Conservation (phyloP, 2,113 vertebrate genomes). For the Xyliphius kryptos region DNA sequence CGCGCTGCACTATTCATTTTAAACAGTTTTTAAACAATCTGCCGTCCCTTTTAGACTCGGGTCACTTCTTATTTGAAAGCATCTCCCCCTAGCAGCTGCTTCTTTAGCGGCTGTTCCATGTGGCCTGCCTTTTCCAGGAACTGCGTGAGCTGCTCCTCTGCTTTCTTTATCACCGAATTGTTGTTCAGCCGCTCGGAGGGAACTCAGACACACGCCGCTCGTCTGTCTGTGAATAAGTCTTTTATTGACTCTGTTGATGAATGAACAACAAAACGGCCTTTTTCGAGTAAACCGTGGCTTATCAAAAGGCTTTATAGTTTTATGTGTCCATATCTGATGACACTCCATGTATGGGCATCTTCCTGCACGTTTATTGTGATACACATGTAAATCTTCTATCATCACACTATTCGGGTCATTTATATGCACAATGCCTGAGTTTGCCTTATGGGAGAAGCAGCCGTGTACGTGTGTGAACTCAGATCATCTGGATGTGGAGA, state of each 20-base stretch:
- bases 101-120: slow-evolving; percentile 32
- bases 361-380: neutral
- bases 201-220: neutral
- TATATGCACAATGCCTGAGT: too few species aligned
- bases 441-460: too few species aligned
- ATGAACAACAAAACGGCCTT: neutral
- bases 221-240: slow-evolving; percentile 9
- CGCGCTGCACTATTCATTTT: too few species aligned
- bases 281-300: neutral
- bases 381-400: neutral
- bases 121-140: slow-evolving; percentile 36
- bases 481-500: too few species aligned
- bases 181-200: slow-evolving; percentile 6
- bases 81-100: slow-evolving; percentile 32
- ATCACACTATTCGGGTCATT: too few species aligned
- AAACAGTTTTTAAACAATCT: too few species aligned
- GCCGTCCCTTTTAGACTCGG: slow-evolving; percentile 22
- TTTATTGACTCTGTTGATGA: neutral
- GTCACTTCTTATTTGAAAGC: too few species aligned
- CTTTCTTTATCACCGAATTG: slow-evolving; percentile 30
- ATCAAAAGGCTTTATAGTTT: slow-evolving; percentile 1
- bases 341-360: neutral
- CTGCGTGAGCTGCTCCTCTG: slow-evolving; percentile 21
- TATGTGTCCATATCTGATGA: neutral
- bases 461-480: too few species aligned